A percentile compares a stretch with the other conserved stretches of the same genome.
These are phyloP conservation scores for Bergia sp. DNA, from an alignment of 92 coral and sea anemone genomes.

Conservation along the genomic window DNA sequence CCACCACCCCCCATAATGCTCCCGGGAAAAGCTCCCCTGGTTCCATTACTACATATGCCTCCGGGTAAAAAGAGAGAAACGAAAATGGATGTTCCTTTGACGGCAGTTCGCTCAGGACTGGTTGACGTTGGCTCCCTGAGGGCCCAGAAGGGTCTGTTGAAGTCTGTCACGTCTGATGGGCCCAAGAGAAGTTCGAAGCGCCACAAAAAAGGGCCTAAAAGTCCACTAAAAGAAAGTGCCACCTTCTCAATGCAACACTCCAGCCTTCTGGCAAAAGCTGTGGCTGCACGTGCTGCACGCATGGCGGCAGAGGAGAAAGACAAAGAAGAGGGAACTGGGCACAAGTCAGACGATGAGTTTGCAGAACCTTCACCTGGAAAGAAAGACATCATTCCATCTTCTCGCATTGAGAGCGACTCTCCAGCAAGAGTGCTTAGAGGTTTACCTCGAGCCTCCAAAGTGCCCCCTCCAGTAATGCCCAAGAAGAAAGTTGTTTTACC, in stretches of 20 bases:
- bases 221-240: constrained; percentile 47
- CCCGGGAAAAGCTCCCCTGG: constrained; percentile 17
- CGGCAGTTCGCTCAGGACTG: constrained; percentile 75
- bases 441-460: constrained; percentile 44
- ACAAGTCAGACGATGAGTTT: constrained; percentile 39
- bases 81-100: constrained; percentile 55
- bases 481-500: constrained; percentile 66
- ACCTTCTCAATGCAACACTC: constrained; percentile 66
- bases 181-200: constrained; percentile 37
- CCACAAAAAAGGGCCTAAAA: constrained; percentile 50
- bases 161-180: constrained; percentile 45
- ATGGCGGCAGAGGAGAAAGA: constrained; percentile 61
- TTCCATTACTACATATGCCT: constrained; percentile 6
- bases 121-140: constrained; percentile 74
- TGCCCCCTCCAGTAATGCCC: constrained; percentile 85
- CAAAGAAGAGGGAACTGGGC: constrained; percentile 33
- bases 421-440: constrained; percentile 1
- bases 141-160: constrained; percentile 70
- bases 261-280: constrained; percentile 79
- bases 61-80: constrained; percentile 41
- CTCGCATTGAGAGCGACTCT: background rate
- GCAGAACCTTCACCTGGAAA: constrained; percentile 37
- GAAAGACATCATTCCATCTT: constrained; percentile 31
- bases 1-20: constrained; percentile 53
- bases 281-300: constrained; percentile 91